Base-by-base conservation (phyloP, 2,888 invertebrate species). In the Xylocampa areola region DNA sequence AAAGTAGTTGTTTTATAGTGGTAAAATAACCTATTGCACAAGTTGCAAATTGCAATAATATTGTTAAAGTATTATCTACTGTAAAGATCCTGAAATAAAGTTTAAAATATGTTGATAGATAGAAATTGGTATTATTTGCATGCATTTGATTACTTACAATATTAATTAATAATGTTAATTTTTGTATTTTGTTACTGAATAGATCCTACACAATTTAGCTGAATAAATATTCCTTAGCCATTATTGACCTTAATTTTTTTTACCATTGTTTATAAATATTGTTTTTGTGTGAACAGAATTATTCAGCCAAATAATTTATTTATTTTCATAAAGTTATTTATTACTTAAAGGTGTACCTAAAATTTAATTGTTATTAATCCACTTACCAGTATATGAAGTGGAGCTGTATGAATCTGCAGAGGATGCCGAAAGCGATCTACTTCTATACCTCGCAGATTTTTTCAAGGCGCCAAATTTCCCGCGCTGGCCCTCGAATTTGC, bases 371-470 rank as follows among this genome's bases (percentile, higher is more conserved):
- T 14, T 4, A 8, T n/a, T 17, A 8, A 40, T 50, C 1, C 16
- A 82, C 92, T 89, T 62, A 91, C 95, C 95, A 30, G 95, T 95
- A 75, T 95, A 95, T 0, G 95, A 95, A 13, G 95, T 95, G 73
- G 98, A 98, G 90, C 98, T 98, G 92, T 98, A 98, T 16, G 98
- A 98, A 89, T 98, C 98, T 48, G 98, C 98, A 29, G 98, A 98
- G 5, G 98, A 98, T 2, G 98, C 98, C 8, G 98, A 98, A 17
- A 98, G 94, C 0, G 98, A 98, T 63, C 98, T 95, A 85, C 98
- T 98, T 49, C 98, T 94, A 85, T 98, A 98, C 47, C 98, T 95
- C 74, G 97, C 97, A 11, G 97, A 96, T 87, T 98, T 97, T 94
- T 98, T 97, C 85, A 97, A 88, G 7, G 97, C 97, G 65, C 97